A percentile compares a stretch with the other conserved stretches of the same genome.
Evolutionary conservation across 2,797 vertebrate species (phyloP).

Genomic region (Tadarida brasiliensis): DNA sequence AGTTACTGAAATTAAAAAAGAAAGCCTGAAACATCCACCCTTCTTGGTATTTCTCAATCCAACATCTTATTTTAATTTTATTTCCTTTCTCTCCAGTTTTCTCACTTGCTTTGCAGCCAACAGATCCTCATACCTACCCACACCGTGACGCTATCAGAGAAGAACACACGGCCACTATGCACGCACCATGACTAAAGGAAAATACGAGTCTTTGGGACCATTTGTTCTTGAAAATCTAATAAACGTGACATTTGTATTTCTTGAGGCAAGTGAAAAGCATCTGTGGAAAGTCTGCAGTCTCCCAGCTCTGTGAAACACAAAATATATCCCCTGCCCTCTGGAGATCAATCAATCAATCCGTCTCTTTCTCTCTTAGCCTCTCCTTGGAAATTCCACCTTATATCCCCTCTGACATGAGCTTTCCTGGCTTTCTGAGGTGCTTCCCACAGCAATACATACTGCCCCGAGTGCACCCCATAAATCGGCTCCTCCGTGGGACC

Average conservation of each 20-base stretch:
- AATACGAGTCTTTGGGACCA: not conserved
- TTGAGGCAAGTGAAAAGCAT: not conserved
- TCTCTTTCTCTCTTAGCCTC: not conserved
- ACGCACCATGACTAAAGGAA: not conserved
- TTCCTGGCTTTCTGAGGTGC: not conserved
- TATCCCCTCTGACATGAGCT: not conserved
- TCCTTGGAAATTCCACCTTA: not conserved
- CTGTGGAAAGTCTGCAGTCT: constrained; percentile 28
- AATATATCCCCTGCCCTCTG: not conserved
- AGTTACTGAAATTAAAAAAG: constrained; percentile 41
- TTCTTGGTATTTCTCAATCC: constrained; percentile 71
- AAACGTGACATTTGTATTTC: not conserved
- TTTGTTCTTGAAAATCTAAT: not conserved
- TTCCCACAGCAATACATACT: not conserved
- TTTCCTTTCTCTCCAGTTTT: constrained; percentile 58
- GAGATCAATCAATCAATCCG: not conserved
- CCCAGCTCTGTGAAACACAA: not conserved
- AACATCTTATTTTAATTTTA: constrained; percentile 66
- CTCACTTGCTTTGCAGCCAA: not conserved
- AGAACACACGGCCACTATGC: not conserved
- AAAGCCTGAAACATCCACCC: constrained; percentile 63
- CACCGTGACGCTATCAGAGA: not conserved
- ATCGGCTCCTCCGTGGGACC: not conserved
- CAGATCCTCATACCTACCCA: constrained; percentile 22
- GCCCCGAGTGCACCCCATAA: not conserved